These are phyloP conservation scores for Macrophya annulata DNA, from an alignment of 2,888 invertebrate species.

Conservation along the genomic window DNA sequence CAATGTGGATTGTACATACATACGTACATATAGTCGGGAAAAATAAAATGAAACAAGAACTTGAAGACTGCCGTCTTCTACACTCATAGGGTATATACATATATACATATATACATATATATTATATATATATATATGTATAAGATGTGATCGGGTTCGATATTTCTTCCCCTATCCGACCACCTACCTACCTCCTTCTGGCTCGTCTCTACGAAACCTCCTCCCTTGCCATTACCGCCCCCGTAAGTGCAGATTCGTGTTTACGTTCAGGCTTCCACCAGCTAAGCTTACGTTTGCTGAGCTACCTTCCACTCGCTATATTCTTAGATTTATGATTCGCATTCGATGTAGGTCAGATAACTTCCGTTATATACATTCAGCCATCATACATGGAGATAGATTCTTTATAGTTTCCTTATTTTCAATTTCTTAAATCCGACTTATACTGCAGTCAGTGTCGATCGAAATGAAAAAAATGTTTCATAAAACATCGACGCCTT, in stretches of 20 bases:
- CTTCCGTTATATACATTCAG: constrained; percentile 17
- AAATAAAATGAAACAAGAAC: constrained; percentile 1
- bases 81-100: not conserved
- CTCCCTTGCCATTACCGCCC: constrained; percentile 49
- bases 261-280: constrained; percentile 65
- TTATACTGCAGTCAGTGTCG: not conserved
- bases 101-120: not conserved
- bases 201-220: constrained; percentile 43
- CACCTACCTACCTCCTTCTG: constrained; percentile 31
- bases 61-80: not conserved
- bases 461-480: not conserved
- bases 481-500: no score
- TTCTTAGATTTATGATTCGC: constrained; percentile 56
- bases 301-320: constrained; percentile 46
- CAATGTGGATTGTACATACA: not conserved
- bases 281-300: constrained; percentile 54
- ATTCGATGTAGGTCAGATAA: constrained; percentile 59
- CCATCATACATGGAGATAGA: constrained; percentile 15
- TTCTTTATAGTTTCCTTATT: not conserved
- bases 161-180: constrained; percentile 34
- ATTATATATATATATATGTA: not conserved
- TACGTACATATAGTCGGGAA: not conserved
- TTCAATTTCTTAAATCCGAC: not conserved
- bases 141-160: constrained; percentile 42
- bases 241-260: constrained; percentile 72